Evolutionary conservation across 2,888 invertebrate species (phyloP), one percentile per base, ranked within the genome.

Genomic region (Macrosiphum euphorbiae): DNA sequence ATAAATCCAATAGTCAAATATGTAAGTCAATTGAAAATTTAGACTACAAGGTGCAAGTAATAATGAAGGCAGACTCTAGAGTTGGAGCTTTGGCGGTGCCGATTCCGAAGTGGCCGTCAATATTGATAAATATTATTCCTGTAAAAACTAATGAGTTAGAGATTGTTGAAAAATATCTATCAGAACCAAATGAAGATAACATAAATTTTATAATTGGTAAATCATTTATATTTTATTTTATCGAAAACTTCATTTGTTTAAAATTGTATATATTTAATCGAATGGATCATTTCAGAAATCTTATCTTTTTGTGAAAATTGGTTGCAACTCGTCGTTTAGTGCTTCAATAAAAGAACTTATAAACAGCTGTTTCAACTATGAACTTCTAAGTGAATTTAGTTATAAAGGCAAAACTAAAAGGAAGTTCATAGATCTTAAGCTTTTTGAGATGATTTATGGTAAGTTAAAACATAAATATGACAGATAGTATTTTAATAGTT

Each of bases 261-360:
- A 44, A 44, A 44, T 44, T 44, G 44, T 44, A 44, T 44, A 44
- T 44, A 44, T 44, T 44, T 20, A 16, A 24, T 41, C 41, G 41
- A 41, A 28, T 28, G 28, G 13, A 58, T 10, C 58, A 87, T 87
- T 87, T 87, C 50, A 87, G 50, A 52, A 50, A 87, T 87, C 87
- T n/a, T 87, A 52, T 87, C 87, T 87, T 52, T 87, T 87, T 87
- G 87, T 87, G 50, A 87, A 87, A 52, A 52, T 87, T 87, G 87
- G 87, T n/a, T 87, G 50, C 7, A 87, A 87, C 50, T n/a, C 52
- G 8, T 87, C 50, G 16, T 87, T 87, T n/a, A 87, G 87, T n/a
- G 50, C 50, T 4, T n/a, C n/a, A n/a, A 87, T 87, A 50, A 3
- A 50, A 87, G 50, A 87, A 52, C n/a, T n/a, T 1, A 87, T 87